Evolutionary conservation across 2,888 invertebrate genomes (phyloP).

Genomic region (Scrobipalpa atriplicella): DNA sequence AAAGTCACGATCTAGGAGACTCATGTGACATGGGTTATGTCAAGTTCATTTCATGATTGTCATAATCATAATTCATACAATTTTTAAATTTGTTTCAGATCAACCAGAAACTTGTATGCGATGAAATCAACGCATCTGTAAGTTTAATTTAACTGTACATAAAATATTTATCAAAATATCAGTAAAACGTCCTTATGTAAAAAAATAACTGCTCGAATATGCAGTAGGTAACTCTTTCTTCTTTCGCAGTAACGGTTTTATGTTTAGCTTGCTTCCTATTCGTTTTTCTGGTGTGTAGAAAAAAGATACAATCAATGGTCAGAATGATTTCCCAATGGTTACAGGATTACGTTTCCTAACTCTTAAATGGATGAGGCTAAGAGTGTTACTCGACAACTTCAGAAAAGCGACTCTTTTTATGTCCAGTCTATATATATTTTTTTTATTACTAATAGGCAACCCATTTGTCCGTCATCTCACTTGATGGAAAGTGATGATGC

Average conservation of each 20-base stretch:
- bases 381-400: constrained; percentile 26
- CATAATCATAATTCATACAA: background rate
- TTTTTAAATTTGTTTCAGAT: constrained; percentile 11
- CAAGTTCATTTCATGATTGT: too few species aligned
- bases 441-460: too few species aligned
- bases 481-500: too few species aligned
- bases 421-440: too few species aligned
- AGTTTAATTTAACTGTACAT: background rate
- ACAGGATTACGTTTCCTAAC: constrained; percentile 17
- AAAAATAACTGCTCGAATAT: background rate
- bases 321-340: constrained; percentile 27
- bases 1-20: too few species aligned
- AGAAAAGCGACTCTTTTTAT: too few species aligned
- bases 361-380: constrained; percentile 18
- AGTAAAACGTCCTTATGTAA: constrained; percentile 5
- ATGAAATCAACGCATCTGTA: background rate
- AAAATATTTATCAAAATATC: constrained; percentile 20
- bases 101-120: background rate
- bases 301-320: constrained; percentile 26
- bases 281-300: background rate
- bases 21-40: too few species aligned
- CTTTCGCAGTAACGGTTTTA: background rate
- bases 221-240: background rate
- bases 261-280: background rate
- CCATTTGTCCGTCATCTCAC: too few species aligned